Evolutionary conservation across 2,888 invertebrate species (phyloP).

Genomic region (Eupithecia centaureata): DNA sequence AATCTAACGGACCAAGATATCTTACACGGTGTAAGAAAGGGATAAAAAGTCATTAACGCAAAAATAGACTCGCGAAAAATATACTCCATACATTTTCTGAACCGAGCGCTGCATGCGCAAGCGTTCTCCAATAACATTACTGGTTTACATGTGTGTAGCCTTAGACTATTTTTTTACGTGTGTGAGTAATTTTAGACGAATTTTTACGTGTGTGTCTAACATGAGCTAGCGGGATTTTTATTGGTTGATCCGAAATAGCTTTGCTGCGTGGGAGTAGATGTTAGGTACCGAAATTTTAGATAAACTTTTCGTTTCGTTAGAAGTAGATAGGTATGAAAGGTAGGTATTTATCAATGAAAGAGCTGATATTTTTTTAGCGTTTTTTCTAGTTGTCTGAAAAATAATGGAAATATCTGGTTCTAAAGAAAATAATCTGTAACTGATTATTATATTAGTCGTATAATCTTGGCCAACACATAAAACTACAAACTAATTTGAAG

Average conservation of each 20-base stretch:
- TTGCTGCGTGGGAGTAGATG: conserved; percentile 20
- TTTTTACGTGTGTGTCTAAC: conserved; percentile 49
- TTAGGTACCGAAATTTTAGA: conserved; percentile 15
- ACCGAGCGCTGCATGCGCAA: conserved; percentile 51
- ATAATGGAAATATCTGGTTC: background rate
- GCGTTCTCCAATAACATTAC: conserved; percentile 59
- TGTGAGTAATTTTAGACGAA: conserved; percentile 48
- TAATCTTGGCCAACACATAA: no score
- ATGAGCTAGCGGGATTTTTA: conserved; percentile 37
- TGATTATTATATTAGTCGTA: no score
- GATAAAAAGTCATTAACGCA: conserved; percentile 76
- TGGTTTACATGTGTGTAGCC: conserved; percentile 52
- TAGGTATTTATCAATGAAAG: no score
- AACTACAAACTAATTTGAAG: no score
- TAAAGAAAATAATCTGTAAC: no score
- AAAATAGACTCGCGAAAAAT: conserved; percentile 81
- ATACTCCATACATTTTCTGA: conserved; percentile 66
- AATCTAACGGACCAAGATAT: conserved; percentile 60
- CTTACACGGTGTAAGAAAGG: conserved; percentile 48
- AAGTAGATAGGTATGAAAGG: background rate
- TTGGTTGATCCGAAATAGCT: conserved; percentile 37
- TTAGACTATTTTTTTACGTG: conserved; percentile 49
- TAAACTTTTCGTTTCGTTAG: background rate
- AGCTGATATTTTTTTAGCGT: no score
- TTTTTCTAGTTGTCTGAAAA: background rate